Conservation (phyloP, 2,797 vertebrate species). For the Ptychadena robeensis region DNA sequence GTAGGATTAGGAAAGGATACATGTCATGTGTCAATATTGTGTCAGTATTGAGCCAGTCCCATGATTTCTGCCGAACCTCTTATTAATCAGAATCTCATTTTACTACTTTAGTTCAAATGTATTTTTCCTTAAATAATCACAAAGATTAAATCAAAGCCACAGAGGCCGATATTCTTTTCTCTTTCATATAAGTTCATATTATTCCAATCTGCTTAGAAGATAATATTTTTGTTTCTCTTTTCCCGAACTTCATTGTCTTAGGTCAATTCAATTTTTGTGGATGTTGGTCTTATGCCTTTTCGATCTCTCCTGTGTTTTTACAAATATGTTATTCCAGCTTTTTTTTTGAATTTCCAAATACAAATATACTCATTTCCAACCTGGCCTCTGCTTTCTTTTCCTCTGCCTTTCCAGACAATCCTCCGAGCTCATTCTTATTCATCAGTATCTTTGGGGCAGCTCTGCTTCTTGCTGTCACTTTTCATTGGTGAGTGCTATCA, state of each 20-base stretch:
- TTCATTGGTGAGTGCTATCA: conserved; percentile 28
- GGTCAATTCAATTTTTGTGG: background rate
- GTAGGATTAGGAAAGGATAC: no score
- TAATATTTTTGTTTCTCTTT: conserved; percentile 4
- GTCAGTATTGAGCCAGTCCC: no score
- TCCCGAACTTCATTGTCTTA: background rate
- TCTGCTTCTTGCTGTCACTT: conserved; percentile 38
- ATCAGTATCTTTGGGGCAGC: conserved; percentile 24
- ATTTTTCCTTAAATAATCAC: background rate
- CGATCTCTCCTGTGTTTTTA: conserved; percentile 3
- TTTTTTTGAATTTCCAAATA: conserved; percentile 22
- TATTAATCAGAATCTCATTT: no score
- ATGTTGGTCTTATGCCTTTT: background rate
- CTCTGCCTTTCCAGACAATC: conserved; percentile 2
- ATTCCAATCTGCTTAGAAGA: conserved; percentile 2
- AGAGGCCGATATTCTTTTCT: background rate
- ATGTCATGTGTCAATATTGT: no score
- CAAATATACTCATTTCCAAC: conserved; percentile 19
- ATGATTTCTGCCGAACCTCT: no score
- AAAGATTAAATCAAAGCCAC: background rate
- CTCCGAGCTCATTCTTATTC: conserved; percentile 24
- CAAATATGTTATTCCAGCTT: conserved; percentile 17
- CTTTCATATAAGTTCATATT: background rate
- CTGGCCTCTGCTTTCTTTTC: conserved; percentile 10
- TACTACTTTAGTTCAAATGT: background rate